A percentile compares a stretch with the other conserved stretches of the same genome.
These are phyloP conservation scores for Chascanopsetta lugubris DNA, from an alignment of 2,113 vertebrate species.

Conservation along the genomic window DNA sequence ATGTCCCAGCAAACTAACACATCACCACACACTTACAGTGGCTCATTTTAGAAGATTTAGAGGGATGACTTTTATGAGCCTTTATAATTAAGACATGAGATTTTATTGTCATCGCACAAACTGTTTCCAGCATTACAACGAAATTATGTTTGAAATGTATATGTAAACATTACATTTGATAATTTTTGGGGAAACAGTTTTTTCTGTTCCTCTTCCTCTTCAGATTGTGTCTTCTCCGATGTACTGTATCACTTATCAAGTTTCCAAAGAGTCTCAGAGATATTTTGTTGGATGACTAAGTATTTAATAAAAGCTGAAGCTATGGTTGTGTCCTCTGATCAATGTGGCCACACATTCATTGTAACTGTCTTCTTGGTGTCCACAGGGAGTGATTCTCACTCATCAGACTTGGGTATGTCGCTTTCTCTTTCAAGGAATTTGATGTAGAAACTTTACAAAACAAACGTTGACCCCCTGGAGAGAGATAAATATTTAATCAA, in stretches of 20 bases:
- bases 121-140: no score
- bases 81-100: no score
- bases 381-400: conserved; percentile 90
- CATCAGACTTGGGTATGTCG: conserved; percentile 92
- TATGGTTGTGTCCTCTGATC: neutral
- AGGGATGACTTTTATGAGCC: no score
- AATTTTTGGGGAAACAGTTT: no score
- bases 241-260: neutral
- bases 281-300: neutral
- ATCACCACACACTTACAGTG: no score
- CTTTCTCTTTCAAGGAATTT: conserved; percentile 1
- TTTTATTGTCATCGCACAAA: no score
- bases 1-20: no score
- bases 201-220: neutral
- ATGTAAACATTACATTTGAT: no score
- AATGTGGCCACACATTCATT: conserved; percentile 10
- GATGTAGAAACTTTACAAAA: neutral
- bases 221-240: neutral
- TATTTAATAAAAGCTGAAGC: neutral
- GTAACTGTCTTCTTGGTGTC: conserved; percentile 41
- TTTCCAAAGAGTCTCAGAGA: neutral
- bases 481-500: neutral
- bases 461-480: neutral
- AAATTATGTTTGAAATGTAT: no score
- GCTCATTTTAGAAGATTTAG: no score